Percentiles rank a stretch among this genome's conserved stretches.
Conservation (phyloP, 2,113 vertebrate species). For the Nothoprocta pentlandii region DNA sequence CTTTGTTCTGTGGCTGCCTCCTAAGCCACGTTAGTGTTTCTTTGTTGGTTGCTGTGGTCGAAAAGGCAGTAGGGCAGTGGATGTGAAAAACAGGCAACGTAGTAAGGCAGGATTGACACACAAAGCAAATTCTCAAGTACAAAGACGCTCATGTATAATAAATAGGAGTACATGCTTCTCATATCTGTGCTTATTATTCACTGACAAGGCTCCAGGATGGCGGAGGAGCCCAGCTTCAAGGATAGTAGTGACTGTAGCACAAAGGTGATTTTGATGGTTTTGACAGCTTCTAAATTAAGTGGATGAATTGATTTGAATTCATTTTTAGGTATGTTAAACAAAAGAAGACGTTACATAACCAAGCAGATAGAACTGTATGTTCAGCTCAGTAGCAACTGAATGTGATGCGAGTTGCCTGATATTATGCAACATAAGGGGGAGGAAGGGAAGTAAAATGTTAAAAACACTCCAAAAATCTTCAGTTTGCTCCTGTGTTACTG, state of each 20-base stretch:
- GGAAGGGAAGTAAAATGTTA: conserved; percentile 5
- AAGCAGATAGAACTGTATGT: conserved; percentile 56
- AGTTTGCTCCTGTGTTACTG: not conserved
- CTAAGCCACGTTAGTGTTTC: not conserved
- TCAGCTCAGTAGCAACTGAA: conserved; percentile 69
- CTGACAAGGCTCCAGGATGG: conserved; percentile 7
- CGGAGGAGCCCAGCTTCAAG: conserved; percentile 32
- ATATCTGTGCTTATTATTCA: not conserved
- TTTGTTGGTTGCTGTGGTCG: not conserved
- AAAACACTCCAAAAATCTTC: not conserved
- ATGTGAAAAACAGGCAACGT: not conserved
- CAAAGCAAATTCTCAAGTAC: conserved; percentile 5
- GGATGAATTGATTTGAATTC: conserved; percentile 56
- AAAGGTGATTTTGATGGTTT: conserved; percentile 19
- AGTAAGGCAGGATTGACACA: conserved; percentile 4
- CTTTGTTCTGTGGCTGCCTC: not conserved
- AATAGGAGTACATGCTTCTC: conserved; percentile 7
- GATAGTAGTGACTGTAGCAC: not conserved
- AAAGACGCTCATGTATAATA: not conserved
- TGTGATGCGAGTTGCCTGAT: conserved; percentile 48
- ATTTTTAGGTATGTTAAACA: conserved; percentile 66
- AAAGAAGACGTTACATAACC: conserved; percentile 70
- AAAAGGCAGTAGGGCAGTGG: not conserved
- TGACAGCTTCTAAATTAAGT: conserved; percentile 68
- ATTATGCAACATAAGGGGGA: conserved; percentile 49